These are phyloP conservation scores for Cantharis nigra DNA, from an alignment of 2,888 invertebrate species.

Conservation along the genomic window DNA sequence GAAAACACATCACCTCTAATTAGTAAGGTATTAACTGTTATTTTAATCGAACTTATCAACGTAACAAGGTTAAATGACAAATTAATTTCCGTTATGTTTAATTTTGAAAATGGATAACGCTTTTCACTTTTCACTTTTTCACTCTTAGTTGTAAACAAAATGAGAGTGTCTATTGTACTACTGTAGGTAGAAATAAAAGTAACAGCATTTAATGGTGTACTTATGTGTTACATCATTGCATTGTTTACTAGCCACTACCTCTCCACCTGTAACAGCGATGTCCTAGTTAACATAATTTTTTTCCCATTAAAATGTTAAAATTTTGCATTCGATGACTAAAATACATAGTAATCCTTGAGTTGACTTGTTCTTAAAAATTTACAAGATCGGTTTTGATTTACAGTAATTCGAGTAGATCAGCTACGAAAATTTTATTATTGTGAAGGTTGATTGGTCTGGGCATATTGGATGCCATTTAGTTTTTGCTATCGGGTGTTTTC, in stretches of 20 bases:
- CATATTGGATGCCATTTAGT: neutral
- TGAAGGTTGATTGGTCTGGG: neutral
- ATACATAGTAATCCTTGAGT: neutral
- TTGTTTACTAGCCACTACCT: constrained; percentile 31
- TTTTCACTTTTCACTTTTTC: neutral
- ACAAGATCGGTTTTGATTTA: neutral
- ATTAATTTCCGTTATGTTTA: neutral
- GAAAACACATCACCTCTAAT: neutral
- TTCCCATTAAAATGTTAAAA: neutral
- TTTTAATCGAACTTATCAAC: neutral
- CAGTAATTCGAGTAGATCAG: neutral
- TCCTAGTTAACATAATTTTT: constrained; percentile 19
- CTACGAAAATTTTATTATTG: neutral
- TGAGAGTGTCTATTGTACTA: neutral
- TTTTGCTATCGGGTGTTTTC: neutral
- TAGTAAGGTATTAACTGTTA: neutral
- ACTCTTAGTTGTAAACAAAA: neutral
- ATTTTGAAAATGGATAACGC: neutral
- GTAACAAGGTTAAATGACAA: neutral
- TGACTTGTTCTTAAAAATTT: neutral
- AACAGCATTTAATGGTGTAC: neutral
- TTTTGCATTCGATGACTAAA: neutral
- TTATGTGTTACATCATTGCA: constrained; percentile 33
- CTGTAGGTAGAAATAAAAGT: neutral
- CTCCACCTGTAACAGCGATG: constrained; percentile 24